Conservation (phyloP, 2,113 vertebrate species). For the Columba janthina region DNA sequence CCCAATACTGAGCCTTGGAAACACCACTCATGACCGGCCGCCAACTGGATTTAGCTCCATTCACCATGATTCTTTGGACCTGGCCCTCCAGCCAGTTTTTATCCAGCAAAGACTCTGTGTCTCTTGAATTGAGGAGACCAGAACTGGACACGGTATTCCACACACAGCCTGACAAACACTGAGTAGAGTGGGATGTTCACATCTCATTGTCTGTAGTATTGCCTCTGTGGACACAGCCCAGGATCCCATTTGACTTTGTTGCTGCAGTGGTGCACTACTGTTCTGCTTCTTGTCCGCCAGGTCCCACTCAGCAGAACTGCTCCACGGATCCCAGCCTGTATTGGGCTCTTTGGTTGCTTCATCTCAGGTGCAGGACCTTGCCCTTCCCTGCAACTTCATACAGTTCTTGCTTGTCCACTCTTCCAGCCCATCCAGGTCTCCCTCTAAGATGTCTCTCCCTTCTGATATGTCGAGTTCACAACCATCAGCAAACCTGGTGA, state of each 20-base stretch:
- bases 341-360: background rate
- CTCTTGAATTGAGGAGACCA: background rate
- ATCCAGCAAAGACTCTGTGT: too few species aligned
- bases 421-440: background rate
- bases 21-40: too few species aligned
- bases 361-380: background rate
- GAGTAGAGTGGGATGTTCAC: background rate
- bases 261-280: background rate
- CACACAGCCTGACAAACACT: background rate
- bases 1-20: too few species aligned
- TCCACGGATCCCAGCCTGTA: background rate
- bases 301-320: background rate
- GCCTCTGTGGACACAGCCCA: background rate
- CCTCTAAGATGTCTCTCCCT: background rate
- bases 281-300: background rate
- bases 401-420: background rate
- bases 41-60: too few species aligned
- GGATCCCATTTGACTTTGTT: background rate
- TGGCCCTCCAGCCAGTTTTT: too few species aligned
- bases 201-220: background rate
- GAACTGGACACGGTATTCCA: background rate
- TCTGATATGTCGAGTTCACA: background rate
- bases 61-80: too few species aligned
- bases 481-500: background rate
- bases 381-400: background rate